Conservation (phyloP, 2,888 invertebrate species). For the Scrobipalpa costella region DNA sequence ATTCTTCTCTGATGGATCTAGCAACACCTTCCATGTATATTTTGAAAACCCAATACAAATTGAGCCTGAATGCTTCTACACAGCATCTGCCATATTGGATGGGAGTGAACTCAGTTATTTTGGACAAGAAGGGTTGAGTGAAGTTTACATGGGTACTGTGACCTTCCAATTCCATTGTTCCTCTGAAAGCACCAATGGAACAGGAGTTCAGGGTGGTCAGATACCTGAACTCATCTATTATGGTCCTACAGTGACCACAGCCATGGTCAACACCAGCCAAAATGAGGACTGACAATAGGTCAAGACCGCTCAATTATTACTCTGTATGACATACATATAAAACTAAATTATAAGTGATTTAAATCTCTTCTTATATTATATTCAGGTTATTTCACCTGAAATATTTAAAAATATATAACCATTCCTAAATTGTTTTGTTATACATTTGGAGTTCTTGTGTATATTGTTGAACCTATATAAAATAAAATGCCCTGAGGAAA, state of each 20-base stretch:
- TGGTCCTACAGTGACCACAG: slow-evolving; percentile 85
- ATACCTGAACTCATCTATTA: slow-evolving; percentile 98
- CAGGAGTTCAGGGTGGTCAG: slow-evolving; percentile 98
- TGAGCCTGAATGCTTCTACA: slow-evolving; percentile 96
- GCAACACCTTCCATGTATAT: slow-evolving; percentile 94
- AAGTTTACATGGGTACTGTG: slow-evolving; percentile 95
- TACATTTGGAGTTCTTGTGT: slow-evolving; percentile 59
- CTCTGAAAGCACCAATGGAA: slow-evolving; percentile 98
- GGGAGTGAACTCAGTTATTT: slow-evolving; percentile 97
- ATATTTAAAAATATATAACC: slow-evolving; percentile 47
- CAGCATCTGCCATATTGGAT: slow-evolving; percentile 96
- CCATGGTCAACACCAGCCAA: slow-evolving; percentile 63
- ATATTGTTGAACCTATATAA: slow-evolving; percentile 63
- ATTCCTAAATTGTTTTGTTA: slow-evolving; percentile 64
- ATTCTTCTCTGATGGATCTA: slow-evolving; percentile 98
- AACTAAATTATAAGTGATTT: slow-evolving; percentile 36
- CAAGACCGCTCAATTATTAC: slow-evolving; percentile 57
- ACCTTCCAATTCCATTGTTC: slow-evolving; percentile 99
- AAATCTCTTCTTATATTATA: slow-evolving; percentile 35
- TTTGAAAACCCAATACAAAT: slow-evolving; percentile 93
- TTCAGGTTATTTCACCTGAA: slow-evolving; percentile 31
- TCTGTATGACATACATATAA: slow-evolving; percentile 42
- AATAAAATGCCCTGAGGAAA: slow-evolving; percentile 41
- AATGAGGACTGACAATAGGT: slow-evolving; percentile 77
- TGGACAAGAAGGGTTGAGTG: slow-evolving; percentile 97